Conservation (phyloP, 1,140 invertebrate species). For the Drosophila sulfurigaster region DNA sequence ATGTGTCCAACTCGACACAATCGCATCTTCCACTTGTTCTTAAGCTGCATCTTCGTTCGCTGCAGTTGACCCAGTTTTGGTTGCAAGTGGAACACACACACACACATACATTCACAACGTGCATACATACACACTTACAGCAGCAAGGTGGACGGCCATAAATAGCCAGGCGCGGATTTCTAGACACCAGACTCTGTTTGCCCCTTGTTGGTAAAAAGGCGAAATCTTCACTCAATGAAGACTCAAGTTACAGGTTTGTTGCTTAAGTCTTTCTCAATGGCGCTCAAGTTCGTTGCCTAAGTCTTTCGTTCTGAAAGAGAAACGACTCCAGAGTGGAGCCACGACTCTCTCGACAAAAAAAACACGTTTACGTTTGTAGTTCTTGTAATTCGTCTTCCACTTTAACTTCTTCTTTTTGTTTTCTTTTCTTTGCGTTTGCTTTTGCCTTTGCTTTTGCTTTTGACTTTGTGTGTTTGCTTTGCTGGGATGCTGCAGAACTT, state of each 20-base stretch:
- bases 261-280: conserved; percentile 61
- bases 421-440: not conserved
- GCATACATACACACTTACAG: not conserved
- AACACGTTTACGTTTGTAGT: conserved; percentile 37
- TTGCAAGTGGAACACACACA: conserved; percentile 80
- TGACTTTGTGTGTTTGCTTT: conserved; percentile 18
- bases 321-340: conserved; percentile 5
- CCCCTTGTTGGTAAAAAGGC: conserved; percentile 15
- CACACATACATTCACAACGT: conserved; percentile 7
- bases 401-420: conserved; percentile 1
- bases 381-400: conserved; percentile 10
- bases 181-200: conserved; percentile 27
- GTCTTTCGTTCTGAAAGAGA: conserved; percentile 59
- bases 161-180: conserved; percentile 62
- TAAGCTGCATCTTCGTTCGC: conserved; percentile 36
- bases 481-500: conserved; percentile 76
- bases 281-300: conserved; percentile 60
- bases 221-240: conserved; percentile 43
- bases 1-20: conserved; percentile 33
- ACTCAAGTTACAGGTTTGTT: conserved; percentile 54
- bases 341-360: conserved; percentile 5
- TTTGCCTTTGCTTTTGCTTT: conserved; percentile 30
- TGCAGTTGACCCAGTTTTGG: conserved; percentile 73
- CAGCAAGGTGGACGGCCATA: conserved; percentile 63
- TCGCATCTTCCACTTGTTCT: conserved; percentile 42